phyloP scores from a whole-genome alignment of 2,797 vertebrate species.

The Xiphophorus birchmanni region DNA sequence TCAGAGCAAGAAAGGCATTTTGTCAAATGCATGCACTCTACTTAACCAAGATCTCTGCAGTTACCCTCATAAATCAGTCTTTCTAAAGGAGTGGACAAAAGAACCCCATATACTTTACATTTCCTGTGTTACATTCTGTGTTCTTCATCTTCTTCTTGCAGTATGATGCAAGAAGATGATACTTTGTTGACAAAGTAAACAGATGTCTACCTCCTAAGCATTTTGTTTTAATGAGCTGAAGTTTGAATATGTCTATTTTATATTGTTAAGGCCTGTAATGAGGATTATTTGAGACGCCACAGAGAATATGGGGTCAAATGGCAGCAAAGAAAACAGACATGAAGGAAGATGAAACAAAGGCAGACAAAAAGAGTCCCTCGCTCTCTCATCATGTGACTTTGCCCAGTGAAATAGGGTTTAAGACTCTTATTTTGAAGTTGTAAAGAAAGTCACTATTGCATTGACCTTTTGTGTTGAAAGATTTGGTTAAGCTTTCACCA shows the following conservation, averaged over 20 bases:
- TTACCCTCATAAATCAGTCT: slow-evolving; percentile 40
- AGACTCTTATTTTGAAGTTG: background rate
- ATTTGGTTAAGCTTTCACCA: background rate
- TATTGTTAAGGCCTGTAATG: background rate
- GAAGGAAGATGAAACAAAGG: background rate
- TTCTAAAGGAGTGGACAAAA: slow-evolving; percentile 27
- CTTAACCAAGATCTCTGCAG: slow-evolving; percentile 37
- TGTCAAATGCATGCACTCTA: slow-evolving; percentile 44
- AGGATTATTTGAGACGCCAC: background rate
- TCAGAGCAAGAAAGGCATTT: slow-evolving; percentile 48
- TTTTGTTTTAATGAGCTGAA: background rate
- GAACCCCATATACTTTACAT: background rate
- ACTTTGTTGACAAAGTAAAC: background rate
- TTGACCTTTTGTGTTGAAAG: background rate
- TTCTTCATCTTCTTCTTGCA: background rate
- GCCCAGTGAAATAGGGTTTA: background rate
- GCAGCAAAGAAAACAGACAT: background rate
- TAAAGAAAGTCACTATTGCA: background rate
- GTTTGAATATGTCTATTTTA: background rate
- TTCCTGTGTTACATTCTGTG: background rate
- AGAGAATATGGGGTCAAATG: background rate
- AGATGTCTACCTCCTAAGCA: background rate
- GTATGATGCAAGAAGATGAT: background rate
- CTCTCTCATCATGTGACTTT: background rate
- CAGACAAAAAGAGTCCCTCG: background rate